Evolutionary conservation across 2,888 invertebrate genomes (phyloP).

Genomic region (Trimorus sp.): DNA sequence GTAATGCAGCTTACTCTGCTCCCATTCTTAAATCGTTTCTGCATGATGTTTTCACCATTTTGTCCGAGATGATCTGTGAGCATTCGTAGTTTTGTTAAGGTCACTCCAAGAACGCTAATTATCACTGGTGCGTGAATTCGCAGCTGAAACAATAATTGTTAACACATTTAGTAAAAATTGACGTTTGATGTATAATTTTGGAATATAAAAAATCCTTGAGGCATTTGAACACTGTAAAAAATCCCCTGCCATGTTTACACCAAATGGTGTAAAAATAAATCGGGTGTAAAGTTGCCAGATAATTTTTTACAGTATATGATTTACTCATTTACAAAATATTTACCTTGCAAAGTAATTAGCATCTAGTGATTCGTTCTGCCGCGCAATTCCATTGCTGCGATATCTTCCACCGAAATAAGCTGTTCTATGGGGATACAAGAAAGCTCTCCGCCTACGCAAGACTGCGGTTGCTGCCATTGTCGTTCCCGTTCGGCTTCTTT

Average conservation of each 20-base stretch:
- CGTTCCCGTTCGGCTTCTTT: constrained; percentile 84
- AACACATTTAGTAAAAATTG: neutral
- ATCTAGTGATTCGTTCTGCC: constrained; percentile 79
- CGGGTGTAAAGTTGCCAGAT: too few relatives aligned
- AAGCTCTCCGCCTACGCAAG: constrained; percentile 90
- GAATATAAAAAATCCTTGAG: neutral
- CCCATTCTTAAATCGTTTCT: constrained; percentile 23
- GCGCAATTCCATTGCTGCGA: constrained; percentile 80
- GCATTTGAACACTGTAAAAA: too few relatives aligned
- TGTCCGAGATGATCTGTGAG: constrained; percentile 37
- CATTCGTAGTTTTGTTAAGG: constrained; percentile 48
- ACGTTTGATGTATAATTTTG: neutral
- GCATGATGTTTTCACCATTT: constrained; percentile 25
- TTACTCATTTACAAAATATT: neutral
- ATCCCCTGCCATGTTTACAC: too few relatives aligned
- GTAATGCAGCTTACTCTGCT: constrained; percentile 38
- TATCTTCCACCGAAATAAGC: constrained; percentile 83
- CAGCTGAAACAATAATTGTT: constrained; percentile 34
- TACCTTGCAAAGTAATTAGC: constrained; percentile 64
- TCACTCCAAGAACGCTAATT: constrained; percentile 58
- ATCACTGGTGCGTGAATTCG: constrained; percentile 55
- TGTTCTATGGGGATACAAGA: constrained; percentile 93
- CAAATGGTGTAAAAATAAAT: too few relatives aligned
- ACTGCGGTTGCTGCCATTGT: constrained; percentile 84
- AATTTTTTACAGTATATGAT: too few relatives aligned